Conservation (phyloP, 2,888 invertebrate species). For the Heteropelma amictum region DNA sequence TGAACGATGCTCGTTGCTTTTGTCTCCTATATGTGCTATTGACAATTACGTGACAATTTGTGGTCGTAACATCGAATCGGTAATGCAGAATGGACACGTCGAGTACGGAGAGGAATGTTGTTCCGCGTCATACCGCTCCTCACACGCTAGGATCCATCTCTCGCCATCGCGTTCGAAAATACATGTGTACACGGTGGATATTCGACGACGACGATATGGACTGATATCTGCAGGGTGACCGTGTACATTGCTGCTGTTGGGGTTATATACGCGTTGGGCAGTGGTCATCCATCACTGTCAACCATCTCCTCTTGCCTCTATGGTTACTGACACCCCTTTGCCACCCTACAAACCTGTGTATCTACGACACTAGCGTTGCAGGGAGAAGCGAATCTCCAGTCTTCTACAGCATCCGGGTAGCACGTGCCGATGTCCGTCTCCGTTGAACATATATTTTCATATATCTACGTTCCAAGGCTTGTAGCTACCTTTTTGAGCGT, state of each 20-base stretch:
- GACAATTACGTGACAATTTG: no score
- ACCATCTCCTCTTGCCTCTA: slow-evolving; percentile 57
- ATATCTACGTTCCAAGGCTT: slow-evolving; percentile 16
- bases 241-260: slow-evolving; percentile 35
- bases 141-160: slow-evolving; percentile 20
- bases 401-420: slow-evolving; percentile 60
- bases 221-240: slow-evolving; percentile 31
- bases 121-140: slow-evolving; percentile 10
- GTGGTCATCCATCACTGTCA: slow-evolving; percentile 75
- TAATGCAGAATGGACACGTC: slow-evolving; percentile 58
- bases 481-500: no score
- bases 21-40: no score
- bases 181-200: slow-evolving; percentile 22
- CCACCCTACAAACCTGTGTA: slow-evolving; percentile 58
- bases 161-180: not conserved
- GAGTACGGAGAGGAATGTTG: slow-evolving; percentile 62
- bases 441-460: slow-evolving; percentile 30
- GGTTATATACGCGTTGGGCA: slow-evolving; percentile 64
- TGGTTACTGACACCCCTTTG: slow-evolving; percentile 47
- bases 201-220: slow-evolving; percentile 38
- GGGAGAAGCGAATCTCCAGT: slow-evolving; percentile 66
- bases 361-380: slow-evolving; percentile 61
- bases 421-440: slow-evolving; percentile 72
- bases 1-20: no score
- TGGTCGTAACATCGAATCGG: slow-evolving; percentile 67